Conservation (phyloP, 2,113 vertebrate species). For the Oenanthe melanoleuca region DNA sequence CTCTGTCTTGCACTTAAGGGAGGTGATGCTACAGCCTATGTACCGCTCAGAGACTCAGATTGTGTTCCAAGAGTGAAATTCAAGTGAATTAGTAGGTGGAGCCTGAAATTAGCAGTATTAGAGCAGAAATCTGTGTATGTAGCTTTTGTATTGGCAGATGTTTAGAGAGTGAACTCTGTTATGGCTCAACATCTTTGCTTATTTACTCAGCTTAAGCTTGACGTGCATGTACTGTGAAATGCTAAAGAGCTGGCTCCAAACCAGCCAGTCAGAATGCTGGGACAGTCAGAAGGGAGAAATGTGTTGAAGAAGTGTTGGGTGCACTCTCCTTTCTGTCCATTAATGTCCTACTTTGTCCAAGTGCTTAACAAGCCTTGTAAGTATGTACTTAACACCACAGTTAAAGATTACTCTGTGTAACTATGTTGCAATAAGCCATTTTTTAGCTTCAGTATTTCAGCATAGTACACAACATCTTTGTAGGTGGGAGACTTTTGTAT, state of each 20-base stretch:
- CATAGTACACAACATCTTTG: accelerated
- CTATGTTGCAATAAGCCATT: neutral
- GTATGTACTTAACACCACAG: neutral
- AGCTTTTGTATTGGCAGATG: neutral
- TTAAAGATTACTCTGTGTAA: neutral
- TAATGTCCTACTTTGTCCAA: neutral
- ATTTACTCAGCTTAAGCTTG: neutral
- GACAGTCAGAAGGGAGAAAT: neutral
- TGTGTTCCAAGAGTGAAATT: neutral
- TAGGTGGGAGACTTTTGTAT: neutral
- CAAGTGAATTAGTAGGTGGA: neutral
- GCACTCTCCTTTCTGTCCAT: neutral
- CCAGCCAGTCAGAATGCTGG: neutral
- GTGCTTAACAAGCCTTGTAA: neutral
- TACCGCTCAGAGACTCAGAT: neutral
- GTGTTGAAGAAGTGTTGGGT: neutral
- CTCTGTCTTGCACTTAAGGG: neutral
- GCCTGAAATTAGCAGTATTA: neutral
- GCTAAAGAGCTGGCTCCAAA: neutral
- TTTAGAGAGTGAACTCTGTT: neutral
- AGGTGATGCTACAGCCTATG: neutral
- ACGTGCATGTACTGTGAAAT: neutral
- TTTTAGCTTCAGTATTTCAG: neutral
- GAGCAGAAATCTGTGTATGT: neutral
- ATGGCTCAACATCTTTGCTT: neutral